Evolutionary conservation across 2,888 invertebrate genomes (phyloP).

Genomic region (Tetranychus piercei): DNA sequence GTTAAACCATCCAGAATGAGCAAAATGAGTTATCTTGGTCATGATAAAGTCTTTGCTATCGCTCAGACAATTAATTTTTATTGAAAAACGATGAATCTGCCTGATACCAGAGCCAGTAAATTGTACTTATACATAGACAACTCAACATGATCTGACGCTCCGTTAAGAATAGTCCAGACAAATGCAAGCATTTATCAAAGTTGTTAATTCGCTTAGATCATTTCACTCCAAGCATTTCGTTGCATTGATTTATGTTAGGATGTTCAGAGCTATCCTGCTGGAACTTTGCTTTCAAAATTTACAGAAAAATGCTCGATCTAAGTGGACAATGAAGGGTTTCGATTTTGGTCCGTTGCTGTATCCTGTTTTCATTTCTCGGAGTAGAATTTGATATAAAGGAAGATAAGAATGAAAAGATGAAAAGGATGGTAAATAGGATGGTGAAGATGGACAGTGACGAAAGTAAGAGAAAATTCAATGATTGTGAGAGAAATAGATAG

Average conservation of each 20-base stretch:
- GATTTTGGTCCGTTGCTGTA: neutral
- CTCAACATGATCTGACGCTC: neutral
- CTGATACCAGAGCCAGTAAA: neutral
- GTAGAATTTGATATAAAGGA: neutral
- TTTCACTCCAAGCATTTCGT: neutral
- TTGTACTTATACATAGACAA: neutral
- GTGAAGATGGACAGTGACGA: neutral
- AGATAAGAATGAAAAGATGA: neutral
- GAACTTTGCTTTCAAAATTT: neutral
- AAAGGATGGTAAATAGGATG: neutral
- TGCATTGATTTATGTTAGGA: neutral
- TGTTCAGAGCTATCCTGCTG: neutral
- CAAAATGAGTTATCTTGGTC: neutral
- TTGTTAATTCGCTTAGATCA: neutral
- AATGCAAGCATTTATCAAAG: neutral
- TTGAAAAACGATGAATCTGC: neutral
- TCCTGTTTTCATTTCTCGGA: constrained; percentile 1
- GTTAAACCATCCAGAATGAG: neutral
- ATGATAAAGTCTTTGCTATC: neutral
- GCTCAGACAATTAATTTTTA: neutral
- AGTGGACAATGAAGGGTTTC: neutral
- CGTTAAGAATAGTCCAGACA: neutral
- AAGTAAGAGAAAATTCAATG: neutral
- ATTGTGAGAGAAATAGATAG: neutral
- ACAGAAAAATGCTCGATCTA: neutral